Evolutionary conservation across 2,113 vertebrate species (phyloP).

Genomic region (Leptosomus discolor): DNA sequence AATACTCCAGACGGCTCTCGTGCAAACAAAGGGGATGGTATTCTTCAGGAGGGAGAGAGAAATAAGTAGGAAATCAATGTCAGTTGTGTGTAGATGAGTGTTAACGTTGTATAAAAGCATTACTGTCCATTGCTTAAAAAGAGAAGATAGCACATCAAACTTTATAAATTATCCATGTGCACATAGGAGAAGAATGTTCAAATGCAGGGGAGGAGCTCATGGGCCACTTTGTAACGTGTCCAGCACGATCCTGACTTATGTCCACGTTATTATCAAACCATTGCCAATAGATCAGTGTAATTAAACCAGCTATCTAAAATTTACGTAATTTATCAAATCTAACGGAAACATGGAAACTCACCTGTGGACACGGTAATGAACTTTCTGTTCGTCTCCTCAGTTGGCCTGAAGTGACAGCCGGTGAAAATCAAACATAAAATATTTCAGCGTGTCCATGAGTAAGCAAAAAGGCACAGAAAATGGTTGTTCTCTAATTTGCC

Average conservation of each 20-base stretch:
- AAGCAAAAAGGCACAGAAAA: constrained; percentile 42
- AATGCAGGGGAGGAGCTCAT: neutral
- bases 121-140: neutral
- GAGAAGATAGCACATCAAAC: constrained; percentile 4
- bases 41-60: neutral
- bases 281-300: constrained; percentile 64
- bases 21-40: neutral
- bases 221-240: neutral
- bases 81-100: neutral
- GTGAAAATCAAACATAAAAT: neutral
- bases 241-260: constrained; percentile 23
- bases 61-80: constrained; percentile 1
- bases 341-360: neutral
- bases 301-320: constrained; percentile 59
- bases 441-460: neutral
- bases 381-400: neutral
- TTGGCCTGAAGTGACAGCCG: neutral
- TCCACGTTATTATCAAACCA: constrained; percentile 33
- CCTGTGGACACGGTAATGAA: constrained; percentile 15
- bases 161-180: constrained; percentile 2
- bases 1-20: neutral
- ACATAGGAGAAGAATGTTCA: neutral
- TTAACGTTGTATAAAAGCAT: neutral
- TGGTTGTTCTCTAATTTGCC: constrained; percentile 17
- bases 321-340: constrained; percentile 20